Evolutionary conservation across 2,888 invertebrate genomes (phyloP).

Genomic region (Ormyrus thymus): DNA sequence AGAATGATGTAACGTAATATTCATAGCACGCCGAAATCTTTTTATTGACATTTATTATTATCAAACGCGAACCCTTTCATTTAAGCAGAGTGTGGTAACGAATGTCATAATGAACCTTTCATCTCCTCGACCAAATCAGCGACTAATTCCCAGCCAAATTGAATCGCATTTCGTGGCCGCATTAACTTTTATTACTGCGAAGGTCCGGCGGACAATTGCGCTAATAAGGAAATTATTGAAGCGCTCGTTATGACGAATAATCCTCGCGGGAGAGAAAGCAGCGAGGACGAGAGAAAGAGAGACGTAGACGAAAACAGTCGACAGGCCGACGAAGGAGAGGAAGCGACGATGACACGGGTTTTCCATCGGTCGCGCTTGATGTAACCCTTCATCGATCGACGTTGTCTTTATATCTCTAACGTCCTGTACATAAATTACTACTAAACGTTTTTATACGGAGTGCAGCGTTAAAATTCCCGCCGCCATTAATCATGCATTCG

Average conservation of each 20-base stretch:
- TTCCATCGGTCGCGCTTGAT: constrained; percentile 36
- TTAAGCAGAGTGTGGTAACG: background rate
- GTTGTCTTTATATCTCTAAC: background rate
- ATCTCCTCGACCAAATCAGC: background rate
- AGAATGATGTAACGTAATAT: background rate
- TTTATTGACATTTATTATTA: background rate
- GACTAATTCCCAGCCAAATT: constrained; percentile 8
- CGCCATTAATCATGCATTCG: constrained; percentile 12
- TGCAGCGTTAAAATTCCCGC: background rate
- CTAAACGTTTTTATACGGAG: background rate
- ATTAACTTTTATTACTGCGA: constrained; percentile 33
- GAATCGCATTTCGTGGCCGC: background rate
- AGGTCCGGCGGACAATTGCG: constrained; percentile 19
- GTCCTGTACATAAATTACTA: background rate
- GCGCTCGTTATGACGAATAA: constrained; percentile 11
- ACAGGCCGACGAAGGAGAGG: constrained; percentile 35
- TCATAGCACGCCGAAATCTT: background rate
- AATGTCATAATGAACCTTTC: background rate
- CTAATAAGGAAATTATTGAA: constrained; percentile 52
- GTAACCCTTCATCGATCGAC: constrained; percentile 46
- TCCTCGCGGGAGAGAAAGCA: background rate
- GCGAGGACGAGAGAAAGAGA: constrained; percentile 16
- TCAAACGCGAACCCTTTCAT: background rate
- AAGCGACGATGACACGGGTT: constrained; percentile 40
- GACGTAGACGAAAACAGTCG: constrained; percentile 15